A percentile compares a stretch with the other conserved stretches of the same genome.
Conservation (phyloP, 2,797 vertebrate species). For the Notamacropus eugenii region DNA sequence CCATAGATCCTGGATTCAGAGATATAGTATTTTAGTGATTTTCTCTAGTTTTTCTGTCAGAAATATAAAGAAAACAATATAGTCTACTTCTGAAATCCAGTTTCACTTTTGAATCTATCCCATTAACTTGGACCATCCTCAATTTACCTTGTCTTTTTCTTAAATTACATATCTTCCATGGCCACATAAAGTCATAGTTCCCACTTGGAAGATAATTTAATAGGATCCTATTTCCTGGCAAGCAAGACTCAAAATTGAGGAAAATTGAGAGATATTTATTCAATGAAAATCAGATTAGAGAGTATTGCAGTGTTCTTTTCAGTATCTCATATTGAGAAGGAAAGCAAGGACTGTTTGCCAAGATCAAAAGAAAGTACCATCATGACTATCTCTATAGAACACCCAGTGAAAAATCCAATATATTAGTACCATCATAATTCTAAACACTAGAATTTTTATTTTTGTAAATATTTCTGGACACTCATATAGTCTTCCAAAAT, state of each 20-base stretch:
- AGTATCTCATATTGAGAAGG: conserved; percentile 25
- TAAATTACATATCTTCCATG: background rate
- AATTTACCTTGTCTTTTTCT: conserved; percentile 45
- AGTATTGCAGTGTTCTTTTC: conserved; percentile 32
- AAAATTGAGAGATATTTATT: conserved; percentile 47
- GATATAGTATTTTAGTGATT: background rate
- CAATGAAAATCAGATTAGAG: conserved; percentile 53
- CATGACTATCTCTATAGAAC: background rate
- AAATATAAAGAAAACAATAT: background rate
- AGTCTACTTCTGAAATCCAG: background rate
- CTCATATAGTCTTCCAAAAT: background rate
- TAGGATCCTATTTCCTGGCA: conserved; percentile 21
- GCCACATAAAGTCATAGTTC: background rate
- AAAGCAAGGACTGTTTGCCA: conserved; percentile 44
- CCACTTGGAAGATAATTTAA: conserved; percentile 44
- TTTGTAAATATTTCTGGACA: background rate
- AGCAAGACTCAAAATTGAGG: background rate
- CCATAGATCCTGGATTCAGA: background rate
- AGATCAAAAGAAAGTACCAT: conserved; percentile 35
- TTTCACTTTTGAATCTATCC: background rate
- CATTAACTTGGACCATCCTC: background rate
- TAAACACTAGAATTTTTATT: background rate
- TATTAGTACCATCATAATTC: background rate
- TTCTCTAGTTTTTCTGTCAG: fast-evolving
- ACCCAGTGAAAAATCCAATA: background rate